phyloP scores from a whole-genome alignment of 2,888 invertebrate species.

The Euzophera pinguis region DNA sequence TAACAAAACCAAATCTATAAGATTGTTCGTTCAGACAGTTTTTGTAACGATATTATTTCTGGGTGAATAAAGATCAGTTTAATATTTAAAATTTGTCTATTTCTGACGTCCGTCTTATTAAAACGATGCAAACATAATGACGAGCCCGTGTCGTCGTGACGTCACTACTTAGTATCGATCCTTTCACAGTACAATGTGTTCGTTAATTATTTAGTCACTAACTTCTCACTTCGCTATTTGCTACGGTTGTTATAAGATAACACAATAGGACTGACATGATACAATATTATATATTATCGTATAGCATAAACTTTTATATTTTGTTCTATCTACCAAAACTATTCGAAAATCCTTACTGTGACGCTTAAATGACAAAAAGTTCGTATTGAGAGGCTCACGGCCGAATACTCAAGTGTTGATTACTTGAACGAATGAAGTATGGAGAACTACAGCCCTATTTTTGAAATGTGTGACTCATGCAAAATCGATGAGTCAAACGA shows the following conservation, averaged over 20 bases:
- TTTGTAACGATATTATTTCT: too few species aligned
- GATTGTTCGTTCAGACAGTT: too few species aligned
- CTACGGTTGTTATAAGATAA: constrained; percentile 18
- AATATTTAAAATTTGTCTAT: neutral
- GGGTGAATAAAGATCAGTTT: neutral
- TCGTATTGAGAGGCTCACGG: too few species aligned
- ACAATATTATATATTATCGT: neutral
- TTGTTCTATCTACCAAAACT: neutral
- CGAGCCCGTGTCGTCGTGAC: too few species aligned
- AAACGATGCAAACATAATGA: constrained; percentile 10
- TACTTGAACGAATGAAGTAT: too few species aligned
- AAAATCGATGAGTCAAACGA: too few species aligned
- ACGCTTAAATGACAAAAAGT: too few species aligned
- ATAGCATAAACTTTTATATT: neutral
- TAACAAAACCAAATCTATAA: too few species aligned
- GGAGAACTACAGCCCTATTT: too few species aligned
- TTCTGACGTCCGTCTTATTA: neutral
- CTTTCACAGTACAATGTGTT: constrained; percentile 37
- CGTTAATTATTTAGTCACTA: constrained; percentile 32
- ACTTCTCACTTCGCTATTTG: constrained; percentile 34
- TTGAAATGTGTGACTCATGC: too few species aligned
- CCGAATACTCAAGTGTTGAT: too few species aligned
- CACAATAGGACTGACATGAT: constrained; percentile 15
- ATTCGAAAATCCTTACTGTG: neutral
- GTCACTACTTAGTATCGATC: constrained; percentile 18